These are phyloP conservation scores for Psilopogon haemacephalus DNA, from an alignment of 2,113 vertebrate species.

Conservation along the genomic window DNA sequence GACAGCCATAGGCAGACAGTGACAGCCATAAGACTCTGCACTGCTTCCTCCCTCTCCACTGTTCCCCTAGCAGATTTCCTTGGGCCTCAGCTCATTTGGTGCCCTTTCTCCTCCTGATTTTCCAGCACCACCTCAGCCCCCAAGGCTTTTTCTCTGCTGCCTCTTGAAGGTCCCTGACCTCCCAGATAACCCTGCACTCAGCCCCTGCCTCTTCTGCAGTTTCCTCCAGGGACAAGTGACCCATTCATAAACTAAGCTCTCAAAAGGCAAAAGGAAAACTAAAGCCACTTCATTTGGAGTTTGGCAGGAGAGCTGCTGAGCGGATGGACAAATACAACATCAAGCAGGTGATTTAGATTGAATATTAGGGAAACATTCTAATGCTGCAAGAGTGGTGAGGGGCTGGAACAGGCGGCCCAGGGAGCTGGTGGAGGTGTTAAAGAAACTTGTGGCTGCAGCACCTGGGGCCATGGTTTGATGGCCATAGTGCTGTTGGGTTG, in stretches of 20 bases:
- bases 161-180: neutral
- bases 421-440: no score
- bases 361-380: no score
- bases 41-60: neutral
- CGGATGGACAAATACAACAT: neutral
- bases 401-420: no score
- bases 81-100: neutral
- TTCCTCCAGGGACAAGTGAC: neutral
- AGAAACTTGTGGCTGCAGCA: no score
- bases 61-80: neutral
- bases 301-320: neutral
- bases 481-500: no score
- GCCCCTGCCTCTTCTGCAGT: neutral
- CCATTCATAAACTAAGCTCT: neutral
- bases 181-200: neutral
- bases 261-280: neutral
- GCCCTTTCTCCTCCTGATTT: neutral
- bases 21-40: neutral
- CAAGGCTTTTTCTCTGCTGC: neutral
- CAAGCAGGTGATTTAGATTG: neutral
- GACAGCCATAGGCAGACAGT: neutral
- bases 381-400: no score
- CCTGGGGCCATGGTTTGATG: no score
- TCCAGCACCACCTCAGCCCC: neutral
- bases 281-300: neutral